Base-by-base conservation (phyloP, 2,888 invertebrate species). In the Ectemnius continuus region DNA sequence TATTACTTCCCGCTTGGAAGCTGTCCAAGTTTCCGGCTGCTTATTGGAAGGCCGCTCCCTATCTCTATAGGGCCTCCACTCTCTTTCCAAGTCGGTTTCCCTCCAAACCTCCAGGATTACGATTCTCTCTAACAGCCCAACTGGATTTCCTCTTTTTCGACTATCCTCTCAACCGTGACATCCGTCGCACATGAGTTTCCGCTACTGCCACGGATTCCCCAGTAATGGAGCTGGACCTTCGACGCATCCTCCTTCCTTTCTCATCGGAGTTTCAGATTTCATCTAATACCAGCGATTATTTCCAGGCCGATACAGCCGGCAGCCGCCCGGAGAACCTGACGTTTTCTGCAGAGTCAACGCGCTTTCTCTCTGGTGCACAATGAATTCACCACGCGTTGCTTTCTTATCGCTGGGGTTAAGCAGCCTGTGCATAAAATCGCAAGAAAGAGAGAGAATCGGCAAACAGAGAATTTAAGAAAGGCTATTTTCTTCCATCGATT, bases 1-100 rank as follows among this genome's bases (percentile, higher is more conserved):
- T 89, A 88, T 88, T 88, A 86, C 85, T 88, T 87, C 85, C 84
- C 83, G 82, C 80, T 86, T 89, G 88, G 87, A 87, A 78, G 70
- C 67, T 71, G 80, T 87, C 88, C 88, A 88, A 88, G 86, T 86
- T 88, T 84, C 85, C 73, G 80, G 78, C 81, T 85, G 85, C 85
- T 88, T 86, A 88, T 87, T 85, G 85, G 82, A 77, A 72, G 76
- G 75, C 77, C 79, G 69, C 72, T 65, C 70, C 56, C 67, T 71
- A 62, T 47, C 62, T 48, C 64, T 36, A 6, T 6, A 36, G 36
- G 36, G 45, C 66, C 59, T 62, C 58, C 61, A 71, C 71, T 52
- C 67, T 65, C 73, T 68, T 67, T 36, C 61, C 62, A 65, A 47
- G 13, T 48, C 14, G 18, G n/a, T n/a, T 46, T 46, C 23, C 13